Base-by-base conservation (phyloP, 2,797 vertebrate genomes). In the Tragelaphus eurycerus region DNA sequence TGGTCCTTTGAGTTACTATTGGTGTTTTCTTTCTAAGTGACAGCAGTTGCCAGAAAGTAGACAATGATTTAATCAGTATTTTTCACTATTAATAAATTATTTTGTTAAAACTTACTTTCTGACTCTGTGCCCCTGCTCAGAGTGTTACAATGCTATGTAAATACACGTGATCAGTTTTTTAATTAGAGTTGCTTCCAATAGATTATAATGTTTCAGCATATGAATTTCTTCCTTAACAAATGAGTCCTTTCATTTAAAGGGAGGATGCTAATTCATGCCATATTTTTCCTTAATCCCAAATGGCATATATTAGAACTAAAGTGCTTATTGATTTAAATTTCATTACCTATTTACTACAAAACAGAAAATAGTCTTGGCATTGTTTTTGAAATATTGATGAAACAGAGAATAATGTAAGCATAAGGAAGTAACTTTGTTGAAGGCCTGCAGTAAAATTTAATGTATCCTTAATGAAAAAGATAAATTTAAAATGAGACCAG, bases 251-350 rank as follows among this genome's bases (percentile, higher is more conserved):
- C 87, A 87, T 92, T n/a, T 57, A 91, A 90, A 85, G 6, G 6
- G n/a, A 96, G 5, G 23, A 85, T 71, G n/a, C 4, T 95, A 84
- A 97, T 91, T 94, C 79, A 67, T 13, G 46, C 8, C 11, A 34
- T 55, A 89, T 95, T 95, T 96, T 54, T 95, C 50, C 29, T 50
- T 94, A 89, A 71, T 95, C 64, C 64, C 23, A 95, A 89, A 60
- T 0, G 3, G 23, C 59, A n/a, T 81, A 29, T 81, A 34, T 64
- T 67, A 60, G 71, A 34, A 85, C 21, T 71, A 81, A 91, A 94
- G 48, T 97, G 88, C 48, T 92, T 96, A 96, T 92, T 96, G 92
- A 96, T 89, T 94, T 89, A 87, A 95, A 90, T 97, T 91, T 89
- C 54, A 97, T 95, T 94, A 81, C 64, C 74, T 93, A 38, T 93